Conservation (phyloP, 2,888 invertebrate genomes). For the Pecten maximus region DNA sequence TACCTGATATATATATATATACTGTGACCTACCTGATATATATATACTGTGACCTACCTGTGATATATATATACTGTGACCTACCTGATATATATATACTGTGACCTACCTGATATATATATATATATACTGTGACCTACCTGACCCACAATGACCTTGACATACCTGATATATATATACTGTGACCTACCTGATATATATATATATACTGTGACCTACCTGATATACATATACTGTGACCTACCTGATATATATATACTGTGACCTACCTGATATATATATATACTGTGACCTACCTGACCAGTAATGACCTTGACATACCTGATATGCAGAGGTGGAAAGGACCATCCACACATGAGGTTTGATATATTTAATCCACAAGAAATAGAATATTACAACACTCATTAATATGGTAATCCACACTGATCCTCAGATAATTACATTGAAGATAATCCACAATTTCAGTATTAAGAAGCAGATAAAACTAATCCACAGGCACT, state of each 20-base stretch:
- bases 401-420: neutral
- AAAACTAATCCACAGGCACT: neutral
- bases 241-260: neutral
- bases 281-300: neutral
- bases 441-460: neutral
- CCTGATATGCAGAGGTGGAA: neutral
- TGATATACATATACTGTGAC: neutral
- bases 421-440: no score
- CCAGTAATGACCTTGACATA: neutral
- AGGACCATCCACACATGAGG: neutral
- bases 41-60: neutral
- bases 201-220: neutral
- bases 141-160: neutral
- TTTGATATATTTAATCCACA: neutral
- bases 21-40: neutral
- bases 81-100: neutral
- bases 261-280: neutral
- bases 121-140: neutral
- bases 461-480: no score
- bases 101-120: neutral
- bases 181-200: neutral
- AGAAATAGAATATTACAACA: neutral
- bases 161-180: neutral
- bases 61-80: neutral
- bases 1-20: neutral